phyloP scores from a whole-genome alignment of 1,140 invertebrate genomes.

The Drosophila ohnishii region DNA sequence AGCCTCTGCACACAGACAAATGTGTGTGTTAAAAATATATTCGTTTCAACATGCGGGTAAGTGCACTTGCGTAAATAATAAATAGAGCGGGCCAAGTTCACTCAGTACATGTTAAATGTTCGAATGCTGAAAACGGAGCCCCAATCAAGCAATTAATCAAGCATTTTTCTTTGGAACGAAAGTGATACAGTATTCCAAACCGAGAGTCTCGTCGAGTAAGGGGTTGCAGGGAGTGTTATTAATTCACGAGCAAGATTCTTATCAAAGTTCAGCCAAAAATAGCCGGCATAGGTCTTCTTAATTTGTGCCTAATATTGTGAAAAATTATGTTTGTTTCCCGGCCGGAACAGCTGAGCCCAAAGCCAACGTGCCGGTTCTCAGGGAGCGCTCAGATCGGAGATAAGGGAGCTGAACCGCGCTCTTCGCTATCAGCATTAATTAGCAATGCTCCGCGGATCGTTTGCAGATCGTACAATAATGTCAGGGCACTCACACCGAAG shows the following conservation, averaged over 20 bases:
- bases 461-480: constrained; percentile 37
- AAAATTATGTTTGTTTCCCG: constrained; percentile 31
- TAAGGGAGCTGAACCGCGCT: constrained; percentile 18
- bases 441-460: constrained; percentile 35
- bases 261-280: constrained; percentile 35
- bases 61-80: constrained; percentile 76
- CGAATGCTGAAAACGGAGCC: constrained; percentile 41
- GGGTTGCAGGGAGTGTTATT: constrained; percentile 17
- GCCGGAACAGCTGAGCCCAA: constrained; percentile 30
- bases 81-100: constrained; percentile 51
- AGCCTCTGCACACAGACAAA: constrained; percentile 27
- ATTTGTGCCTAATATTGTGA: constrained; percentile 24
- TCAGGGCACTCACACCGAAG: background rate
- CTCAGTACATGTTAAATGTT: constrained; percentile 47
- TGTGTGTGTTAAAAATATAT: constrained; percentile 37
- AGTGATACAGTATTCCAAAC: background rate
- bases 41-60: constrained; percentile 35
- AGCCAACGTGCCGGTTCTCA: constrained; percentile 33
- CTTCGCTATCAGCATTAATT: constrained; percentile 49
- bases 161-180: constrained; percentile 13
- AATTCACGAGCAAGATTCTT: constrained; percentile 15
- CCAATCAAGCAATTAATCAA: constrained; percentile 40
- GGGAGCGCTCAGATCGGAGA: constrained; percentile 23
- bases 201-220: background rate
- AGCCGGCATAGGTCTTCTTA: constrained; percentile 16